A percentile compares a stretch with the other conserved stretches of the same genome.
phyloP scores from a whole-genome alignment of 2,113 vertebrate species.

The Phycodurus eques region DNA sequence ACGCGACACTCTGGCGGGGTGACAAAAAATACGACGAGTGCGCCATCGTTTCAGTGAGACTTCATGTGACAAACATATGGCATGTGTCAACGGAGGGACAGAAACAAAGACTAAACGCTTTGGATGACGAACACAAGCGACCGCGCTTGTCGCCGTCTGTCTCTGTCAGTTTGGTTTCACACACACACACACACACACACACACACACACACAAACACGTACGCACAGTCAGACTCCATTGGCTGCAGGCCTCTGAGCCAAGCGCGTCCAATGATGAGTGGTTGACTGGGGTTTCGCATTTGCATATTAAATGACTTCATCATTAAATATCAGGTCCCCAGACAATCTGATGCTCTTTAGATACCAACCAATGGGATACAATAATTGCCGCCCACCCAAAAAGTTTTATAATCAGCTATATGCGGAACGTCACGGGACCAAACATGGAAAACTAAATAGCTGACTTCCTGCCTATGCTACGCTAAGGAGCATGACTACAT shows the following conservation, averaged over 20 bases:
- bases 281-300: neutral
- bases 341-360: neutral
- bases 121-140: conserved; percentile 4
- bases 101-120: conserved; percentile 28
- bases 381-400: neutral
- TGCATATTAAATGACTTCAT: neutral
- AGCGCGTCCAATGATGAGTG: neutral
- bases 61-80: conserved; percentile 29
- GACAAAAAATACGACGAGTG: conserved; percentile 16
- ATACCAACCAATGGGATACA: neutral
- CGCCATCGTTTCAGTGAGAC: conserved; percentile 1
- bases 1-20: neutral
- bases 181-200: conserved; percentile 6
- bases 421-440: too few species aligned
- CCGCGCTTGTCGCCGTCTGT: conserved; percentile 15
- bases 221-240: neutral
- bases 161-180: conserved; percentile 16
- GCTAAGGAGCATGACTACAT: too few species aligned
- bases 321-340: neutral
- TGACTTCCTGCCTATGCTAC: too few species aligned
- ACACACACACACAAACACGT: conserved; percentile 5
- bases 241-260: neutral
- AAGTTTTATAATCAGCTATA: neutral
- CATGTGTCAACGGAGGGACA: conserved; percentile 6
- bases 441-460: too few species aligned